These are phyloP conservation scores for Blennius ocellaris DNA, from an alignment of 2,113 vertebrate genomes.

Conservation along the genomic window DNA sequence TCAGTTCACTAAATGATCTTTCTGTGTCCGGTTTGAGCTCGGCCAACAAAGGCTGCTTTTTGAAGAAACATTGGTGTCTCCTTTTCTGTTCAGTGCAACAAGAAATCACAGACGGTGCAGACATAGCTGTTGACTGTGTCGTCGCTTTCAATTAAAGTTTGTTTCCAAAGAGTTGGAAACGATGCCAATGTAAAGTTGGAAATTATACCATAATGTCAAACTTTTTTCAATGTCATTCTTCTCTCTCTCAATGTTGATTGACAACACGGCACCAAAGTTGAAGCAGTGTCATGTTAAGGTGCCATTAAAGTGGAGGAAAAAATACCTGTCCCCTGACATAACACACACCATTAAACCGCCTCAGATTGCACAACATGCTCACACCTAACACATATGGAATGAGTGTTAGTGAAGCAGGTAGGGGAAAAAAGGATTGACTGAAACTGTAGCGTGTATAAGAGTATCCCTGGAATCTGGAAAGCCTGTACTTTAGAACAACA, in stretches of 20 bases:
- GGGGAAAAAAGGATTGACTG: constrained; percentile 52
- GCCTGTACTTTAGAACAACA: constrained; percentile 51
- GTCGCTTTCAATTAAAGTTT: constrained; percentile 15
- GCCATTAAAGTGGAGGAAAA: constrained; percentile 16
- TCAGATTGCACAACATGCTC: constrained; percentile 2
- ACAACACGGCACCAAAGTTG: background rate
- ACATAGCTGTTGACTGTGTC: background rate
- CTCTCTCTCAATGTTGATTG: no score
- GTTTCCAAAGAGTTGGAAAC: no score
- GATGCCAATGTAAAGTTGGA: background rate
- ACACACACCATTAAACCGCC: constrained; percentile 32
- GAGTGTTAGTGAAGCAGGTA: constrained; percentile 8
- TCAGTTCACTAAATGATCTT: constrained; percentile 8
- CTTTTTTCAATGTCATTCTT: no score
- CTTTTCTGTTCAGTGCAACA: background rate
- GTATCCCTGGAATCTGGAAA: constrained; percentile 42
- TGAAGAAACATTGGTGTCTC: background rate
- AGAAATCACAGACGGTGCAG: background rate
- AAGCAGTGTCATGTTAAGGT: constrained; percentile 46
- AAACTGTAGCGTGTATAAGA: constrained; percentile 46
- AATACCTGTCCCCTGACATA: constrained; percentile 51
- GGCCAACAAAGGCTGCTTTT: background rate
- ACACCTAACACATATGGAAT: constrained; percentile 26
- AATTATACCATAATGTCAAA: background rate
- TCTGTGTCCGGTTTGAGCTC: background rate